Evolutionary conservation across 2,797 vertebrate genomes (phyloP).

Genomic region (Chiloscyllium punctatum): DNA sequence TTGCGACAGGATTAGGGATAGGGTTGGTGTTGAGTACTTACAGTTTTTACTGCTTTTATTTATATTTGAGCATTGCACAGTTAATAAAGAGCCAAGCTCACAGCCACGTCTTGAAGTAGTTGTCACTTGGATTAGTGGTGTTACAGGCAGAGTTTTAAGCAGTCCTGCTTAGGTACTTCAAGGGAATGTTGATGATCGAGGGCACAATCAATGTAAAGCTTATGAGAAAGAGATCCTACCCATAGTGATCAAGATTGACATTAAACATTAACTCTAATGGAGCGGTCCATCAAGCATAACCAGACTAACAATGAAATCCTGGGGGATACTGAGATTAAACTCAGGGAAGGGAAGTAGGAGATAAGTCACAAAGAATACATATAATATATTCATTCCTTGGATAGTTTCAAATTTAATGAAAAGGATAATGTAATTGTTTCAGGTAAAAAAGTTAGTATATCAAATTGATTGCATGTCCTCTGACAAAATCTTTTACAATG

Average conservation of each 20-base stretch:
- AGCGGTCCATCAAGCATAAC: neutral
- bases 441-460: constrained; percentile 27
- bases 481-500: neutral
- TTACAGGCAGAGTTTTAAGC: neutral
- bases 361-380: neutral
- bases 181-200: neutral
- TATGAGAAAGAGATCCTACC: neutral
- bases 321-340: neutral
- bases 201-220: no score
- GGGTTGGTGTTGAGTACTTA: no score
- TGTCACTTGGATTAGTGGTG: neutral
- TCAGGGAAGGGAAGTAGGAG: neutral
- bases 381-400: neutral
- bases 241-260: neutral
- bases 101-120: neutral
- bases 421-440: constrained; percentile 9
- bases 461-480: constrained; percentile 16
- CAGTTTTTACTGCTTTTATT: neutral
- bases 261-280: neutral
- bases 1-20: no score
- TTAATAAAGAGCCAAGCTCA: neutral
- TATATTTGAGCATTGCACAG: neutral
- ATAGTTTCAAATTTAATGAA: constrained; percentile 14
- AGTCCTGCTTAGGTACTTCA: neutral
- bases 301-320: neutral